These are phyloP conservation scores for Crotalus tigris DNA, from an alignment of 2,113 vertebrate genomes.

Conservation along the genomic window DNA sequence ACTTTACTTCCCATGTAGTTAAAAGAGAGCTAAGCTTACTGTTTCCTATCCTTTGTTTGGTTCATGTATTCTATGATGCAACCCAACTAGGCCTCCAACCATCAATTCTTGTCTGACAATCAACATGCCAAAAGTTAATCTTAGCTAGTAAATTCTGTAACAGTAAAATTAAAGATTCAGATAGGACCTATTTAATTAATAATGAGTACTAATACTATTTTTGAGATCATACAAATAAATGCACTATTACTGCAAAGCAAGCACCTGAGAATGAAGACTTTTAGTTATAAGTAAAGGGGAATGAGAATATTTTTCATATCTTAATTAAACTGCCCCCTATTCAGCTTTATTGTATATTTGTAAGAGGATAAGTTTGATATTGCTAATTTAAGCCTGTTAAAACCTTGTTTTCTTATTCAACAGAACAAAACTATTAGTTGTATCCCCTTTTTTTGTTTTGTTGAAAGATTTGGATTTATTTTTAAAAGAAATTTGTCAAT, in stretches of 20 bases:
- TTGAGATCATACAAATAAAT: neutral
- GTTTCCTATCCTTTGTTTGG: slow-evolving; percentile 7
- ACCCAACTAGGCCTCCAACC: neutral
- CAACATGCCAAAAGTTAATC: neutral
- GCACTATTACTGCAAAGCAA: neutral
- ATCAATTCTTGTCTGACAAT: neutral
- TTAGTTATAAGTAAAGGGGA: neutral
- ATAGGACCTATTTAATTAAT: neutral
- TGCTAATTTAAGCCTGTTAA: neutral
- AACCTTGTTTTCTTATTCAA: neutral
- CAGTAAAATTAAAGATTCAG: neutral
- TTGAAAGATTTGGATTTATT: neutral
- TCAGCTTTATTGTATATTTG: neutral
- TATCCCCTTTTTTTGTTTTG: neutral
- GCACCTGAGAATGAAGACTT: neutral
- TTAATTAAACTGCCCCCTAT: neutral
- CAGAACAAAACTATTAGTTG: neutral
- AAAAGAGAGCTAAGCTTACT: slow-evolving; percentile 17
- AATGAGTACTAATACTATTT: neutral
- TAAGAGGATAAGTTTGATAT: neutral
- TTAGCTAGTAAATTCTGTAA: neutral
- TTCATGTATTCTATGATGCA: neutral
- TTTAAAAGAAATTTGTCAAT: neutral
- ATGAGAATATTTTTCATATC: neutral
- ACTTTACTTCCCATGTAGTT: slow-evolving; percentile 16